Evolutionary conservation across 2,797 vertebrate species (phyloP).

Genomic region (Echeneis naucrates): DNA sequence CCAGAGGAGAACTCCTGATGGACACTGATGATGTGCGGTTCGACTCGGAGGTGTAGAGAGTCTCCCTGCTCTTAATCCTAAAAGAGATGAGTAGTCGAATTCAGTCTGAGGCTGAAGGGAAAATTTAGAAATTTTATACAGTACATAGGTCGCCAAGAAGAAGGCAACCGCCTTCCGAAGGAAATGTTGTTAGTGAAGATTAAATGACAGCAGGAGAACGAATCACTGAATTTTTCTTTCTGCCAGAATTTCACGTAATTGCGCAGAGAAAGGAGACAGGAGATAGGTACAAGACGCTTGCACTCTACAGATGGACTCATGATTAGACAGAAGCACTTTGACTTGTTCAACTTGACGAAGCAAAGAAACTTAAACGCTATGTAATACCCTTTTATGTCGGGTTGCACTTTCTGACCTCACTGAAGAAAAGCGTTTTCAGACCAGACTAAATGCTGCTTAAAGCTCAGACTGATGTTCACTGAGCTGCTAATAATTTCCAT

Average conservation of each 20-base stretch:
- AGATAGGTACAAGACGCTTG: no score
- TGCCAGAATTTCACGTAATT: no score
- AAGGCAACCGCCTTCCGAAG: neutral
- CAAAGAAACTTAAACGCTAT: no score
- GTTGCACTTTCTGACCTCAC: neutral
- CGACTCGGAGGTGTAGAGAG: neutral
- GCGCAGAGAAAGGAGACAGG: no score
- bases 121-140: neutral
- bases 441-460: constrained; percentile 2
- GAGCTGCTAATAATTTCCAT: constrained; percentile 52
- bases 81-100: neutral
- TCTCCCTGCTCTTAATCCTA: neutral
- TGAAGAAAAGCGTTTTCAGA: neutral
- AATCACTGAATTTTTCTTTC: neutral
- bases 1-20: constrained; percentile 14
- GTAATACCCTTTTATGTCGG: neutral
- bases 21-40: constrained; percentile 23
- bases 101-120: neutral
- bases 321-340: no score
- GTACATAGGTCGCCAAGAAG: neutral
- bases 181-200: neutral
- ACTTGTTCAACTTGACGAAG: no score
- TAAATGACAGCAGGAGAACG: neutral
- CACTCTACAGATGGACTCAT: no score
- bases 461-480: constrained; percentile 17